Percentiles rank a stretch among this genome's conserved stretches.
These are phyloP conservation scores for Sphinx pinastri DNA, from an alignment of 2,888 invertebrate genomes.

Conservation along the genomic window DNA sequence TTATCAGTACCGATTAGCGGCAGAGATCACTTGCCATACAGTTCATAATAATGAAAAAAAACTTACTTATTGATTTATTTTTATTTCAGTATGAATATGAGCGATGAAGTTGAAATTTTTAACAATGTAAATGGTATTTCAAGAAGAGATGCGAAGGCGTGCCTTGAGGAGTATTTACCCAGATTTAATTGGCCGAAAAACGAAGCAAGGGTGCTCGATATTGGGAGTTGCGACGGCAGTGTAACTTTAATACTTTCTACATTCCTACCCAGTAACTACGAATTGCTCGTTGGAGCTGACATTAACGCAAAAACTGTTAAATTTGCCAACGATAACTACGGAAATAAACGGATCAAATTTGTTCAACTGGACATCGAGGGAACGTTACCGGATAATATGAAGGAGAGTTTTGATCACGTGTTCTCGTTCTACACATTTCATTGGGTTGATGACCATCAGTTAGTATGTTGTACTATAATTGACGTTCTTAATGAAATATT, in stretches of 20 bases:
- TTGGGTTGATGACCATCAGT: constrained; percentile 31
- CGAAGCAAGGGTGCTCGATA: constrained; percentile 25
- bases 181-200: constrained; percentile 27
- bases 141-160: constrained; percentile 6
- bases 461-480: background rate
- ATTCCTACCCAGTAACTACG: constrained; percentile 26
- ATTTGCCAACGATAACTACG: constrained; percentile 21
- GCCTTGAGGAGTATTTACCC: constrained; percentile 22
- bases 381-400: constrained; percentile 21
- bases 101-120: constrained; percentile 24
- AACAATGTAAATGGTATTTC: constrained; percentile 11
- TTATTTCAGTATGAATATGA: constrained; percentile 26
- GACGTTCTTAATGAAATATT: background rate
- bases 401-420: constrained; percentile 27
- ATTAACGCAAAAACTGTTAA: constrained; percentile 23
- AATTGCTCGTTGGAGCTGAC: constrained; percentile 22
- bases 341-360: constrained; percentile 21
- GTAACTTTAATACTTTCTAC: constrained; percentile 28
- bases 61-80: background rate
- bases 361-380: constrained; percentile 20
- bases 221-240: constrained; percentile 34
- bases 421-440: constrained; percentile 29
- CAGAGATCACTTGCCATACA: no score
- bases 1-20: no score
- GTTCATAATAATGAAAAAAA: no score